Evolutionary conservation across 1,140 invertebrate species (phyloP).

Genomic region (Drosophila melanogaster): Release_6_plus_ISO1_MT NT_033777.3:20569501-20570000

Average conservation of each 20-base stretch:
- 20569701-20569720: neutral
- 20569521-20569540: neutral
- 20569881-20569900: slow-evolving; percentile 1
- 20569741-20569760: slow-evolving; percentile 1
- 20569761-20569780: slow-evolving; percentile 1
- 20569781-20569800: slow-evolving; percentile 7
- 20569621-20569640: slow-evolving; percentile 20
- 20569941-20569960: neutral
- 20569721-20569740: slow-evolving; percentile 2
- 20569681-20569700: neutral
- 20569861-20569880: neutral
- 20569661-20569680: neutral
- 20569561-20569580: slow-evolving; percentile 9
- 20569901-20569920: neutral
- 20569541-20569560: slow-evolving; percentile 9
- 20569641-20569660: slow-evolving; percentile 15
- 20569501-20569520: neutral
- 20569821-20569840: neutral
- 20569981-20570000: neutral
- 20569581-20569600: neutral
- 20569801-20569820: slow-evolving; percentile 1
- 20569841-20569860: neutral
- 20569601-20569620: neutral
- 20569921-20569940: neutral
- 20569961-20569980: neutral